phyloP scores from a whole-genome alignment of 2,113 vertebrate species.

The Oncorhynchus kisutch region DNA sequence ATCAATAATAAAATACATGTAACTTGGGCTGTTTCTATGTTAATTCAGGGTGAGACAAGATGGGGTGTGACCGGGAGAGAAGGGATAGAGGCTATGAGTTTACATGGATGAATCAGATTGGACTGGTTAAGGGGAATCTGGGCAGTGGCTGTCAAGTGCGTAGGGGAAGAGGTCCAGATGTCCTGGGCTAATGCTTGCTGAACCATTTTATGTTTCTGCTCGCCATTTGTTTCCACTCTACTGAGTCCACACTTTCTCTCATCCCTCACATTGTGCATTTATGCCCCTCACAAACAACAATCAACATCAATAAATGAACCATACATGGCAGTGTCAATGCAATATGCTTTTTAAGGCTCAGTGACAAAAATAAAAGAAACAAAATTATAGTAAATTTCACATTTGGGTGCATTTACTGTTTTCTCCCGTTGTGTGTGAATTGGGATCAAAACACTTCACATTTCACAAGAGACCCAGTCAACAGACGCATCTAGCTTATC shows the following conservation, averaged over 20 bases:
- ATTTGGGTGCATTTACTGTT: too few species aligned
- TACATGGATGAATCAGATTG: neutral
- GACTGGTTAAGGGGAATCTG: neutral
- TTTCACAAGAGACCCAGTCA: too few species aligned
- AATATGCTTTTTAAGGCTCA: too few species aligned
- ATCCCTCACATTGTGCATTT: neutral
- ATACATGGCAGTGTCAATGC: too few species aligned
- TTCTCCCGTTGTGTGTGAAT: too few species aligned
- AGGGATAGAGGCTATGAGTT: constrained; percentile 20
- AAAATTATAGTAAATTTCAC: too few species aligned
- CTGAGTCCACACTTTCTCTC: too few species aligned
- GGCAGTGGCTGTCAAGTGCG: neutral
- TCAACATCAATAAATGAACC: neutral
- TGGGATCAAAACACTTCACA: too few species aligned
- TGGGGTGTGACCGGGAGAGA: neutral
- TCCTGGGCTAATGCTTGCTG: neutral
- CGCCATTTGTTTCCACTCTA: too few species aligned
- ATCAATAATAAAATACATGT: constrained; percentile 61
- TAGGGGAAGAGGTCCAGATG: neutral
- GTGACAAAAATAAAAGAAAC: too few species aligned
- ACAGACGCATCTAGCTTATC: too few species aligned
- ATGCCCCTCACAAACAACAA: neutral
- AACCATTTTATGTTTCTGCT: too few species aligned
- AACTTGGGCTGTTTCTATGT: constrained; percentile 47
- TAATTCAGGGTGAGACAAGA: constrained; percentile 30